Evolutionary conservation across 2,113 vertebrate species (phyloP).

Genomic region (Pongo abelii): DNA sequence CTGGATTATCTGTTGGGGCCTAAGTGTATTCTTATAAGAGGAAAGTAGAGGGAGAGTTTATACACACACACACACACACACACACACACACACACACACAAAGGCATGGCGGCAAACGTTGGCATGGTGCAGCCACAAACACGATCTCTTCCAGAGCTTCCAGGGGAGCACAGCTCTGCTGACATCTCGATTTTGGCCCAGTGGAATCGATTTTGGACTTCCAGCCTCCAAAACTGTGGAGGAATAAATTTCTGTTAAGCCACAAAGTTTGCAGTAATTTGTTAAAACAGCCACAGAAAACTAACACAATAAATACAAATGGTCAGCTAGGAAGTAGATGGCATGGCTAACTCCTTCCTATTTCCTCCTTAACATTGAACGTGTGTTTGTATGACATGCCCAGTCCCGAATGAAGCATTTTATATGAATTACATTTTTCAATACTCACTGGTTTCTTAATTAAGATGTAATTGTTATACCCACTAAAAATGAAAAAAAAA

Average conservation of each 20-base stretch:
- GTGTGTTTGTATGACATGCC: background rate
- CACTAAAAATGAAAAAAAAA: background rate
- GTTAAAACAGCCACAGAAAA: background rate
- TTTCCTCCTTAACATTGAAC: rapidly evolving
- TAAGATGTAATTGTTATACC: background rate
- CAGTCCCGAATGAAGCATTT: background rate
- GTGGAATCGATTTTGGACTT: background rate
- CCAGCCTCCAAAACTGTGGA: background rate
- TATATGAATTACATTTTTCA: background rate
- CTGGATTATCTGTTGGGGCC: background rate
- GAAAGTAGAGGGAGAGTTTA: background rate
- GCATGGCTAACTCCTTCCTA: background rate
- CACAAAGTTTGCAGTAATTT: background rate
- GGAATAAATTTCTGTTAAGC: background rate
- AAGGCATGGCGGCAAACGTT: background rate
- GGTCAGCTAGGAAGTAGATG: background rate
- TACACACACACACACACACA: background rate
- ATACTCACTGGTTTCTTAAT: background rate
- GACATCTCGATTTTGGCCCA: background rate
- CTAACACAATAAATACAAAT: background rate
- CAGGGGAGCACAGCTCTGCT: background rate
- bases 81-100: background rate
- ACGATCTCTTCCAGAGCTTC: background rate
- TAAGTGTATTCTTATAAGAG: background rate
- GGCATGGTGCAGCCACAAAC: background rate